Evolutionary conservation across 2,888 invertebrate genomes (phyloP), one percentile per base, ranked within the genome.

Genomic region (Metalampra italica): DNA sequence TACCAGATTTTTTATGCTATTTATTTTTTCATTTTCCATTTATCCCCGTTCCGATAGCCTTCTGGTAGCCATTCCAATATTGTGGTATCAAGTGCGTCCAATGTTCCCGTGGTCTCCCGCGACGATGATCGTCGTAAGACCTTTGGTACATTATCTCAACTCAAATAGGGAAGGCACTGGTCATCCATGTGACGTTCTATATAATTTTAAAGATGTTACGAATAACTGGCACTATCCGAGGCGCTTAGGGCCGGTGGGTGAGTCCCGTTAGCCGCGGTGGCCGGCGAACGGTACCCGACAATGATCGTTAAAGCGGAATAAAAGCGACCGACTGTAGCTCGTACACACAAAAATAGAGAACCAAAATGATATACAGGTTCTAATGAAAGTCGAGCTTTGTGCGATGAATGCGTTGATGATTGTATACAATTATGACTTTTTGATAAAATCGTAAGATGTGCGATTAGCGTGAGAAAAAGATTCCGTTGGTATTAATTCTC

Each of bases 211-310:
- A 71, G 69, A 71, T 71, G 66, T 66, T 73, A 64, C 62, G 60
- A 63, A 62, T 61, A 62, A 54, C 59, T 49, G 50, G 57, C 51
- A 50, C 61, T 64, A 67, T 63, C 63, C 57, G 60, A 64, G 64
- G 62, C 57, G 61, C 70, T 70, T 65, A 82, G 81, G 84, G 79
- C 75, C 77, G 56, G 59, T 68, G 68, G 73, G 71, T 59, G 59
- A 48, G 68, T 80, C 70, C 84, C 82, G 85, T 85, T 82, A 83
- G 56, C 50, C 45, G 56, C 65, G 57, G 29, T 34, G 40, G 30
- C 46, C 53, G 48, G 39, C 58, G 62, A 79, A 82, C 85, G 85
- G 86, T 83, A 84, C 71, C 57, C 56, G 58, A 73, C 74, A 70
- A 71, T 71, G 67, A 71, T 75, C 68, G 67, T 72, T 67, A 68